Percentiles rank a stretch among this genome's conserved stretches.
phyloP scores from a whole-genome alignment of 2,888 invertebrate genomes.

The Tanytarsus gracilentus region DNA sequence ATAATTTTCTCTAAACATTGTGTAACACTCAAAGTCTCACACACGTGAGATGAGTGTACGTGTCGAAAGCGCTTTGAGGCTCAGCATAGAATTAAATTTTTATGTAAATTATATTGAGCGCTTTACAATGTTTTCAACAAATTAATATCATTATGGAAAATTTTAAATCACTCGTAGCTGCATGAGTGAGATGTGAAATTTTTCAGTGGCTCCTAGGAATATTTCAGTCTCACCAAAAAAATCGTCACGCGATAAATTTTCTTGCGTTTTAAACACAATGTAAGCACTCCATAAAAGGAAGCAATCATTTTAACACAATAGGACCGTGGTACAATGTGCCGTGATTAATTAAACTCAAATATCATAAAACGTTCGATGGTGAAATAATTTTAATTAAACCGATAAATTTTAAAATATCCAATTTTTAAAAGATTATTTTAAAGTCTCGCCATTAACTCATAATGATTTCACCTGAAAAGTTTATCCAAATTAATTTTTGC shows the following conservation, averaged over 20 bases:
- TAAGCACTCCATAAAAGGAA: too few relatives aligned
- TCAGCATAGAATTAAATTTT: background rate
- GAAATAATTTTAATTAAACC: too few relatives aligned
- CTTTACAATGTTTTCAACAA: conserved; percentile 12
- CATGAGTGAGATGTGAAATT: too few relatives aligned
- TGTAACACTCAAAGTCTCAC: background rate
- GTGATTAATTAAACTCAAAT: too few relatives aligned
- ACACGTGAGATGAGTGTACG: too few relatives aligned
- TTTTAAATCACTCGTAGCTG: background rate
- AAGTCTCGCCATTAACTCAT: background rate
- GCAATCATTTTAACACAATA: too few relatives aligned
- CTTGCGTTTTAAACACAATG: too few relatives aligned
- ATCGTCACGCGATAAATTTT: too few relatives aligned
- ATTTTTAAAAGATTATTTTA: background rate
- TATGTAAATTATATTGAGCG: conserved; percentile 15
- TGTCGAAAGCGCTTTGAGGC: conserved; percentile 9
- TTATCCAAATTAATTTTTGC: conserved; percentile 27
- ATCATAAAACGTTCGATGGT: background rate
- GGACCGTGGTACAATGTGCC: too few relatives aligned
- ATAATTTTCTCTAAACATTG: background rate
- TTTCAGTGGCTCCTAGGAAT: background rate
- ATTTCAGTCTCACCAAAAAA: too few relatives aligned
- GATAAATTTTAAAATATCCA: background rate
- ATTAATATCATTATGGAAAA: conserved; percentile 7
- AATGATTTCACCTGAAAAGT: conserved; percentile 22